Percentiles rank a stretch among this genome's conserved stretches.
These are phyloP conservation scores for Drosophila tristis DNA, from an alignment of 1,140 invertebrate genomes.

Conservation along the genomic window DNA sequence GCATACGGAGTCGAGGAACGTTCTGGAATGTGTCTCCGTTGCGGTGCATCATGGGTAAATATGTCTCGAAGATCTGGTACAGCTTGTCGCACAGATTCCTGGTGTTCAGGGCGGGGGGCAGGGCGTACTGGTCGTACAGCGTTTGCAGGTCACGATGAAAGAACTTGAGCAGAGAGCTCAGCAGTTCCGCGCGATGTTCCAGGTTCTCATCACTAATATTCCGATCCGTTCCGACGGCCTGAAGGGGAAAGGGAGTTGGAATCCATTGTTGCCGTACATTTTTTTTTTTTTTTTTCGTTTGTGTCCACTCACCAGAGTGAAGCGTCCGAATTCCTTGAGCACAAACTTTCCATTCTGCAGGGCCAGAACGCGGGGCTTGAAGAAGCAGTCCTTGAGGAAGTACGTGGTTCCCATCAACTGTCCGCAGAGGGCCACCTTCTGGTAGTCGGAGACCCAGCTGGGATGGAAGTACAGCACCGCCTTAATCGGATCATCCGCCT, in stretches of 20 bases:
- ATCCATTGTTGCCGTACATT: neutral
- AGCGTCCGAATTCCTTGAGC: conserved; percentile 91
- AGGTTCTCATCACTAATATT: conserved; percentile 92
- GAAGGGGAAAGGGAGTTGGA: conserved; percentile 28
- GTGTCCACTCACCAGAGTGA: conserved; percentile 87
- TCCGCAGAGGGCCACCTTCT: conserved; percentile 91
- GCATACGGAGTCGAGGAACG: conserved; percentile 90
- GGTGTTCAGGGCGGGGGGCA: conserved; percentile 61
- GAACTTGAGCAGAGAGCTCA: conserved; percentile 90
- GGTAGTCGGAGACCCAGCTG: conserved; percentile 92
- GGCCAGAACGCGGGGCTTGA: conserved; percentile 89
- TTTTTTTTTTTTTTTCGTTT: too few species aligned
- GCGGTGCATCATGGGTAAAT: conserved; percentile 91
- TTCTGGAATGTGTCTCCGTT: conserved; percentile 91
- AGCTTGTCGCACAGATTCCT: conserved; percentile 90
- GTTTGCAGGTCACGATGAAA: conserved; percentile 91
- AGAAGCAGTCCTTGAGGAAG: conserved; percentile 90
- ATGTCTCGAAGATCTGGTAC: conserved; percentile 93
- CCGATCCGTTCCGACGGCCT: conserved; percentile 93
- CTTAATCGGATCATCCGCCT: conserved; percentile 93
- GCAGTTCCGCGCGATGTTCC: conserved; percentile 89
- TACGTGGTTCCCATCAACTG: conserved; percentile 93
- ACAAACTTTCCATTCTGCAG: conserved; percentile 94
- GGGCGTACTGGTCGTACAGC: conserved; percentile 86
- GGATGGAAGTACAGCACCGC: conserved; percentile 95